Evolutionary conservation across 2,888 invertebrate species (phyloP), one percentile per base, ranked within the genome.

Genomic region (Amphiduros pacificus): DNA sequence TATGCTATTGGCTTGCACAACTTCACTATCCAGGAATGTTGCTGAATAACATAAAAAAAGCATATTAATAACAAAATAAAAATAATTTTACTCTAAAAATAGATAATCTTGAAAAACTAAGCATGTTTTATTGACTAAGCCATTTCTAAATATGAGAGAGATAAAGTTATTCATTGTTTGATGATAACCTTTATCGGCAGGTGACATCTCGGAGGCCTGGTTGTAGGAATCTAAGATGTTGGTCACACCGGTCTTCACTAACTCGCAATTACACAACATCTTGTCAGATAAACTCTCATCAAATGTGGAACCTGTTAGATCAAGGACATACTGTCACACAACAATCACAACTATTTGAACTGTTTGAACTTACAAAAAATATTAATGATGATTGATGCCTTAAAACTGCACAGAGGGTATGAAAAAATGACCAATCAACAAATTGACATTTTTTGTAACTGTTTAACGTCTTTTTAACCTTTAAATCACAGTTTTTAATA

Each of bases 281-380:
- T 74, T 75, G 67, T 78, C 77, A 9, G 73, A 74, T 17, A 74
- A 62, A 60, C 74, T 74, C 55, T 76, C 74, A 57, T 74, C 72
- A 36, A 71, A 49, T 48, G 65, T 55, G 4, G 63, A 29, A 17
- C 58, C 72, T 73, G 62, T 17, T 36, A 36, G 9, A 36, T 36
- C 36, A 36, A 36, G 36, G 11, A 17, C 9, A 36, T 36, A 14
- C 9, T 14, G 17, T 14, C 17, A 36, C 11, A 36, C 36, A 36
- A 17, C 36, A 17, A 36, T n/a, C n/a, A n/a, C n/a, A n/a, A n/a
- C n/a, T n/a, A n/a, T n/a, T n/a, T n/a, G n/a, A n/a, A n/a, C n/a
- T n/a, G n/a, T n/a, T n/a, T n/a, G n/a, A n/a, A n/a, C n/a, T n/a
- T n/a, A n/a, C n/a, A n/a, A n/a, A n/a, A n/a, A n/a, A n/a, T n/a